Evolutionary conservation across 2,888 invertebrate genomes (phyloP).

Genomic region (Eudasyphora cyanicolor): DNA sequence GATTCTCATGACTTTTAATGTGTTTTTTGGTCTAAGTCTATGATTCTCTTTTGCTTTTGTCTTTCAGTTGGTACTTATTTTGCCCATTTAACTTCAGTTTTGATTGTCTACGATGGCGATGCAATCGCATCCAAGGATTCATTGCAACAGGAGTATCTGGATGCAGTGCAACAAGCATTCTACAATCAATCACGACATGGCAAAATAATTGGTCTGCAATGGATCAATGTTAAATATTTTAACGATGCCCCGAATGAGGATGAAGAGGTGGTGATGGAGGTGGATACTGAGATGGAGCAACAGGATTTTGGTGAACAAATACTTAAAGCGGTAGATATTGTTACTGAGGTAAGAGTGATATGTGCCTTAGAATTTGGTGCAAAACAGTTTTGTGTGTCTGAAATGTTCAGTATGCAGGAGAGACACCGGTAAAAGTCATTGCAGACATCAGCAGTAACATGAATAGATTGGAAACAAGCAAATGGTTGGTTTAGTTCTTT

Average conservation of each 20-base stretch:
- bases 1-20: conserved; percentile 13
- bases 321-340: conserved; percentile 72
- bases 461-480: neutral
- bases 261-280: neutral
- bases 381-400: neutral
- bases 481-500: too few relatives aligned
- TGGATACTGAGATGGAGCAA: neutral
- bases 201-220: conserved; percentile 71
- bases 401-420: neutral
- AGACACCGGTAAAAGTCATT: neutral
- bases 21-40: neutral
- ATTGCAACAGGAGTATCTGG: conserved; percentile 72
- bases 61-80: conserved; percentile 76
- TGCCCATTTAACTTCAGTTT: conserved; percentile 71
- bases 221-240: conserved; percentile 73
- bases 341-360: conserved; percentile 72
- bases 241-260: conserved; percentile 44
- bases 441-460: neutral
- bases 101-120: conserved; percentile 73
- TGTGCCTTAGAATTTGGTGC: too few relatives aligned
- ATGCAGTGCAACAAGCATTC: conserved; percentile 70
- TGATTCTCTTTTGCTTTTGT: neutral
- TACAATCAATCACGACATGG: conserved; percentile 63
- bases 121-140: neutral
- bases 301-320: conserved; percentile 68